Conservation (phyloP, 2,113 vertebrate genomes). For the Pholis gunnellus region DNA sequence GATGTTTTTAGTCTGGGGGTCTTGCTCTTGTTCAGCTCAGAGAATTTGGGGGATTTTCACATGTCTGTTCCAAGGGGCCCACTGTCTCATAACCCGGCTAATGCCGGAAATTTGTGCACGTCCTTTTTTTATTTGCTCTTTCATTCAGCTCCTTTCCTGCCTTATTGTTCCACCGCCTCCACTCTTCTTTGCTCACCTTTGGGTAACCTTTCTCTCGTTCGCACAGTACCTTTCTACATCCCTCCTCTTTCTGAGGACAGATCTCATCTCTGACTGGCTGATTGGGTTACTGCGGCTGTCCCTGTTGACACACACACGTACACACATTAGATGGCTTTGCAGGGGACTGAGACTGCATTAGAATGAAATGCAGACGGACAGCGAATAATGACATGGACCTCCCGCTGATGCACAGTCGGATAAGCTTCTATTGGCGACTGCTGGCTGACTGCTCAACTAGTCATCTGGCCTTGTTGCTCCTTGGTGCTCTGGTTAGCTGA, state of each 20-base stretch:
- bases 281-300: slow-evolving; percentile 68
- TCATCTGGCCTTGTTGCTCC: slow-evolving; percentile 4
- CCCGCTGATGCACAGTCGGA: slow-evolving; percentile 36
- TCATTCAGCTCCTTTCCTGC: background rate
- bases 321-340: slow-evolving; percentile 46
- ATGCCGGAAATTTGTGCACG: background rate
- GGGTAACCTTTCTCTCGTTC: slow-evolving; percentile 36
- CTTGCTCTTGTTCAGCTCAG: background rate
- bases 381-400: slow-evolving; percentile 62
- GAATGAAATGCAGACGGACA: slow-evolving; percentile 60
- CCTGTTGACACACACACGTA: slow-evolving; percentile 24
- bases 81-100: background rate
- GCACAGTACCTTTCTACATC: slow-evolving; percentile 13
- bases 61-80: background rate
- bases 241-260: slow-evolving; percentile 45
- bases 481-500: background rate
- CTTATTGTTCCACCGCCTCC: background rate
- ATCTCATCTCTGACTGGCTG: slow-evolving; percentile 61
- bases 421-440: slow-evolving; percentile 43
- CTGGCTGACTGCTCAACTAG: slow-evolving; percentile 15
- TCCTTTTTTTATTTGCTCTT: background rate
- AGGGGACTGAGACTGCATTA: slow-evolving; percentile 39
- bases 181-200: slow-evolving; percentile 43
- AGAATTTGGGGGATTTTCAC: background rate
- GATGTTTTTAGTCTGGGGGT: background rate